A percentile compares a stretch with the other conserved stretches of the same genome.
phyloP scores from a whole-genome alignment of 2,797 vertebrate species.

The Sebastiscus albofasciatus region DNA sequence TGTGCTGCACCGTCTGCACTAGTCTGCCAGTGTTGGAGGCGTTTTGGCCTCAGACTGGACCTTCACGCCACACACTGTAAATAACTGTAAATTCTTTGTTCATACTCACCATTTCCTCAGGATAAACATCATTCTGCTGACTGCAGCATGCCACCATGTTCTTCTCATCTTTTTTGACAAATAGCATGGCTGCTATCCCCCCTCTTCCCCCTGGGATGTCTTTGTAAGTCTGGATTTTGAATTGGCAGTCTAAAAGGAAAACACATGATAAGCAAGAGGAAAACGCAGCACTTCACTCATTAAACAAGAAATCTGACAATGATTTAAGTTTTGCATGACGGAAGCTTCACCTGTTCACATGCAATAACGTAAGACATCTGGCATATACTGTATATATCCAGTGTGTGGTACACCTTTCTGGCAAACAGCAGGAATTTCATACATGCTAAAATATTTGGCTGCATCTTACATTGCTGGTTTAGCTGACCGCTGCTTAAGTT shows the following conservation, averaged over 20 bases:
- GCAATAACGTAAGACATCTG: background rate
- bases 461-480: background rate
- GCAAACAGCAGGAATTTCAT: background rate
- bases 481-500: accelerated
- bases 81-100: too few relatives aligned
- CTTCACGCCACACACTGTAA: background rate
- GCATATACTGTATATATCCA: background rate
- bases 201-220: accelerated
- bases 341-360: too few relatives aligned
- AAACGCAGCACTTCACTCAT: too few relatives aligned
- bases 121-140: accelerated
- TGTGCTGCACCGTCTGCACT: too few relatives aligned
- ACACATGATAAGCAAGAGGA: background rate
- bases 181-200: slow-evolving; percentile 31
- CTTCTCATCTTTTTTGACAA: accelerated
- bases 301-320: too few relatives aligned
- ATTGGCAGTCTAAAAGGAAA: slow-evolving; percentile 35
- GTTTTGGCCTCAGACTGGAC: background rate
- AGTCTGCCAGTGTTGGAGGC: too few relatives aligned
- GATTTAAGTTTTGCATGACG: too few relatives aligned
- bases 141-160: slow-evolving; percentile 44
- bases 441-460: too few relatives aligned
- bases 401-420: background rate
- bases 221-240: slow-evolving; percentile 20
- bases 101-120: slow-evolving; percentile 48